A percentile compares a stretch with the other conserved stretches of the same genome.
These are phyloP conservation scores for Myopa tessellatipennis DNA, from an alignment of 2,888 invertebrate genomes.

Conservation along the genomic window DNA sequence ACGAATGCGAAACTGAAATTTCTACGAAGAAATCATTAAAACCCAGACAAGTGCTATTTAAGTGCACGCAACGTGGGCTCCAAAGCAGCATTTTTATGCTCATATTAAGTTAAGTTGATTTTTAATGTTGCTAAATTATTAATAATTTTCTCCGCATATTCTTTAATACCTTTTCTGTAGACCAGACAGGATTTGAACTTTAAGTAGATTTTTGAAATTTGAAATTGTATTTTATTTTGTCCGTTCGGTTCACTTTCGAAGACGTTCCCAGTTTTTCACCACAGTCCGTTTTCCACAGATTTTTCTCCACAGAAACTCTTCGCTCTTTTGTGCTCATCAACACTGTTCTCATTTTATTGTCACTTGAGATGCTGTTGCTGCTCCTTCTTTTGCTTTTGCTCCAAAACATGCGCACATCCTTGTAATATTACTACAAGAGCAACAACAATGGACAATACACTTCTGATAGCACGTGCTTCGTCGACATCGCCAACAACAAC, in stretches of 20 bases:
- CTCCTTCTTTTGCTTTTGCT: not conserved
- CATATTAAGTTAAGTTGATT: not conserved
- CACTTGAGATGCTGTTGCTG: not conserved
- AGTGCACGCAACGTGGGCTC: not conserved
- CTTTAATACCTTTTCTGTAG: not conserved
- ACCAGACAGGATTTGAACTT: not conserved
- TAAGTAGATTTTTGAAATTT: not conserved
- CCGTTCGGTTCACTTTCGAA: not conserved
- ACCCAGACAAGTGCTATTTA: not conserved
- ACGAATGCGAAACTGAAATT: not conserved
- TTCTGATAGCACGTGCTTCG: constrained; percentile 28
- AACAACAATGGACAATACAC: not conserved
- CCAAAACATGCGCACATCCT: constrained; percentile 36
- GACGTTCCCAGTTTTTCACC: not conserved
- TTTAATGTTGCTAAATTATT: not conserved
- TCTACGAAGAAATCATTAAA: not conserved
- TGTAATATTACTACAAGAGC: not conserved
- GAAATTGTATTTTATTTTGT: not conserved
- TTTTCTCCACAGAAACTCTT: not conserved
- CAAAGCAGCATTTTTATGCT: not conserved
- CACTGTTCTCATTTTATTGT: not conserved
- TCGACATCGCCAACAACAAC: constrained; percentile 18
- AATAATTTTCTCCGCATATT: not conserved
- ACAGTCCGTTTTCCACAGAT: not conserved
- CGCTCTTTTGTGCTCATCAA: not conserved